Evolutionary conservation across 2,888 invertebrate genomes (phyloP).

Genomic region (Brachypalpus laphriformis): DNA sequence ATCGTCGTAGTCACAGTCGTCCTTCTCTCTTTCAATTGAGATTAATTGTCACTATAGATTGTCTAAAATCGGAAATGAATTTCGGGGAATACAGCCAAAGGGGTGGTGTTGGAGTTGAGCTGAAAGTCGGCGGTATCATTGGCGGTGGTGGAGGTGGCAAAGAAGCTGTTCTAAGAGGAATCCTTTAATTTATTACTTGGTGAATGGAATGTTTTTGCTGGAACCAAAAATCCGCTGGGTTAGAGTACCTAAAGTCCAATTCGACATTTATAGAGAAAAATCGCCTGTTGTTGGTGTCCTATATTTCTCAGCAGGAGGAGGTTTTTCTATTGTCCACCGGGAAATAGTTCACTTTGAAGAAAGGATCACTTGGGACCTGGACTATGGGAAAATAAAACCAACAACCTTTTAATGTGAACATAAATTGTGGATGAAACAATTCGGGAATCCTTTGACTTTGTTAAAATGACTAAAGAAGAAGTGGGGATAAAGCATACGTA

Average conservation of each 20-base stretch:
- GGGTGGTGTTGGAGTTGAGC: not conserved
- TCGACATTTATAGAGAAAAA: constrained; percentile 69
- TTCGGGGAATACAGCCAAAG: constrained; percentile 47
- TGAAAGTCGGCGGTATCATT: not conserved
- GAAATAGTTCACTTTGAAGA: constrained; percentile 23
- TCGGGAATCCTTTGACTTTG: not conserved
- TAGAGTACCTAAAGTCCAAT: constrained; percentile 48
- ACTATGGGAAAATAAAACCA: not conserved
- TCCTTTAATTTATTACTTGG: constrained; percentile 63
- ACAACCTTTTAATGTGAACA: constrained; percentile 17
- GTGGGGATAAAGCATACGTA: too few species aligned
- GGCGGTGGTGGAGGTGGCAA: constrained; percentile 11
- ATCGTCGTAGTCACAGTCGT: constrained; percentile 16
- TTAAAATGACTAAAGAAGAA: not conserved
- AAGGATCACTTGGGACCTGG: constrained; percentile 5
- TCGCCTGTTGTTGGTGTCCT: constrained; percentile 22
- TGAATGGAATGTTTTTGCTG: constrained; percentile 54
- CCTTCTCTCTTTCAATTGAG: constrained; percentile 66
- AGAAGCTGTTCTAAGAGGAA: constrained; percentile 45
- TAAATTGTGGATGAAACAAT: constrained; percentile 39
- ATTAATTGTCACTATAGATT: constrained; percentile 73
- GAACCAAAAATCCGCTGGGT: constrained; percentile 9
- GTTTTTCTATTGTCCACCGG: constrained; percentile 5
- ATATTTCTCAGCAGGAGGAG: constrained; percentile 12
- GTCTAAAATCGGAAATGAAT: constrained; percentile 70